These are phyloP conservation scores for Epirrita christyi DNA, from an alignment of 2,888 invertebrate species.

Conservation along the genomic window DNA sequence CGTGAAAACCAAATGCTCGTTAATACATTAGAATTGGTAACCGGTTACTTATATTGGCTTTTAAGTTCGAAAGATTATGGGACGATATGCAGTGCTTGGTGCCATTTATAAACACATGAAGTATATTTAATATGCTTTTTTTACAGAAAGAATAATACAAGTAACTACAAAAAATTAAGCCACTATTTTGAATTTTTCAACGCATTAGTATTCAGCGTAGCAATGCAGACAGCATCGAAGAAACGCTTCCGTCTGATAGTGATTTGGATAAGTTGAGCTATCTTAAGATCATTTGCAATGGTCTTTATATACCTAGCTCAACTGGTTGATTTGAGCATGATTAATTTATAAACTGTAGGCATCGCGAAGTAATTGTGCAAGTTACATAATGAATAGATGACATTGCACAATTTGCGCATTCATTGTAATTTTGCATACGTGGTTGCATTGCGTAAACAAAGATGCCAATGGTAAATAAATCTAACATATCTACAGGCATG, in stretches of 20 bases:
- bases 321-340: slow-evolving; percentile 33
- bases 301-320: too few species aligned
- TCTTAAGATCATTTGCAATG: too few species aligned
- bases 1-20: slow-evolving; percentile 24
- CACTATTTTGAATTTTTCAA: too few species aligned
- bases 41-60: slow-evolving; percentile 12
- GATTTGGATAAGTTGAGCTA: too few species aligned
- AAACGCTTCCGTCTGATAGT: too few species aligned
- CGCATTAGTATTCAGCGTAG: too few species aligned
- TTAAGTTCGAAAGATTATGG: neutral
- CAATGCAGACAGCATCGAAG: too few species aligned
- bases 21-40: slow-evolving; percentile 7
- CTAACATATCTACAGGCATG: slow-evolving; percentile 19
- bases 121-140: too few species aligned
- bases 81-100: neutral
- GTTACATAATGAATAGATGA: slow-evolving; percentile 21
- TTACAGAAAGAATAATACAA: too few species aligned
- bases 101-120: neutral
- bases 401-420: slow-evolving; percentile 18
- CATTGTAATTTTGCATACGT: slow-evolving; percentile 8
- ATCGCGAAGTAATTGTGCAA: slow-evolving; percentile 10
- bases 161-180: too few species aligned
- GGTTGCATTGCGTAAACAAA: slow-evolving; percentile 15
- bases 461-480: slow-evolving; percentile 19
- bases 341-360: slow-evolving; percentile 35